A percentile compares a stretch with the other conserved stretches of the same genome.
phyloP scores from a whole-genome alignment of 2,888 invertebrate species.

The Pocota personata region DNA sequence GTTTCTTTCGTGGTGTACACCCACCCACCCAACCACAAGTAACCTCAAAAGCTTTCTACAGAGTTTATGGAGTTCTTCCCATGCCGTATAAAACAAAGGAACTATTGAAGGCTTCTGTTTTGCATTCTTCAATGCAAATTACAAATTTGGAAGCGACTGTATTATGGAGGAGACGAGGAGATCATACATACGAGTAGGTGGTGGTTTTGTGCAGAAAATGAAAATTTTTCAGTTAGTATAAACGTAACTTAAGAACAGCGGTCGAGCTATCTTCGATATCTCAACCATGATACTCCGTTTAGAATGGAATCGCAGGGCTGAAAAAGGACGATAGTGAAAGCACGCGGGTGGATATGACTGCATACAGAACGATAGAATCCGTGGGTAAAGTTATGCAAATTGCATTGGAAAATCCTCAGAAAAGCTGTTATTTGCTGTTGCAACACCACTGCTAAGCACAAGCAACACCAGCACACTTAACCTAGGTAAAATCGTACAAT shows the following conservation, averaged over 20 bases:
- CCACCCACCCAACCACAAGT: neutral
- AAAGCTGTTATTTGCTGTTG: conserved; percentile 49
- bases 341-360: conserved; percentile 23
- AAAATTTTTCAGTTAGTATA: conserved; percentile 23
- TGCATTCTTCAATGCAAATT: conserved; percentile 33
- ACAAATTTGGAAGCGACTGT: neutral
- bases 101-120: conserved; percentile 22
- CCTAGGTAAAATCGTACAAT: conserved; percentile 48
- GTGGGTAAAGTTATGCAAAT: conserved; percentile 58
- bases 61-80: neutral
- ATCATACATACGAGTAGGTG: neutral
- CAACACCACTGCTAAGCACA: conserved; percentile 23
- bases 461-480: conserved; percentile 42
- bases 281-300: conserved; percentile 1
- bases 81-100: conserved; percentile 25
- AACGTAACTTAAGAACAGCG: conserved; percentile 26
- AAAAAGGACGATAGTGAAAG: neutral
- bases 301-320: neutral
- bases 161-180: neutral
- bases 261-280: conserved; percentile 25
- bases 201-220: conserved; percentile 19
- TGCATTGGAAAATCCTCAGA: conserved; percentile 52
- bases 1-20: neutral
- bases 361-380: conserved; percentile 44
- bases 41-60: conserved; percentile 19